Conservation (phyloP, 2,888 invertebrate species). For the Acleris laterana region DNA sequence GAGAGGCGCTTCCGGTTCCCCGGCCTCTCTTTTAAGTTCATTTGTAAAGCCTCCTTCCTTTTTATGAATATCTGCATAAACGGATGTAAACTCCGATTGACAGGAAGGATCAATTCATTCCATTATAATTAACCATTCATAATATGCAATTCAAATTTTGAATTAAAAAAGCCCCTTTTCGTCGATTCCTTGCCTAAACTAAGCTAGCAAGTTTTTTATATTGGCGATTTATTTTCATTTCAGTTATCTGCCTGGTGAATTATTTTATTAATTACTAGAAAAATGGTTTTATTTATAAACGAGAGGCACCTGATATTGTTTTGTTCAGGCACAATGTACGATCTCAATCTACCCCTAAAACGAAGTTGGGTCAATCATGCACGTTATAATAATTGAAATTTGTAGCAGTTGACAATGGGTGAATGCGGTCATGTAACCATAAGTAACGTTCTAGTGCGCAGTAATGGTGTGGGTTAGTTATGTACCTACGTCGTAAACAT, state of each 20-base stretch:
- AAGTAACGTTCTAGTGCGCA: no score
- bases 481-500: no score
- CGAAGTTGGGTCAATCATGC: not conserved
- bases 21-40: slow-evolving; percentile 58
- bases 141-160: slow-evolving; percentile 34
- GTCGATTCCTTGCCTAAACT: not conserved
- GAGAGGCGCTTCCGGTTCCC: slow-evolving; percentile 54
- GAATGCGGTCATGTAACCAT: no score
- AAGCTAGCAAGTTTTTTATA: no score
- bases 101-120: slow-evolving; percentile 74
- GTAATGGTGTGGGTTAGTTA: no score
- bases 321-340: not conserved
- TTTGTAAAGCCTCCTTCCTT: slow-evolving; percentile 53
- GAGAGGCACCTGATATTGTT: slow-evolving; percentile 21
- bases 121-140: slow-evolving; percentile 47
- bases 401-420: not conserved
- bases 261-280: no score
- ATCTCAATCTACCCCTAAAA: slow-evolving; percentile 28
- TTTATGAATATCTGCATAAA: slow-evolving; percentile 44
- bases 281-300: not conserved
- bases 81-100: slow-evolving; percentile 55
- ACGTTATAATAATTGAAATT: slow-evolving; percentile 8
- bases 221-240: no score
- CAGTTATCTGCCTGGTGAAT: no score
- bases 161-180: not conserved